Evolutionary conservation across 2,113 vertebrate species (phyloP), one percentile per base, ranked within the genome.

Genomic region (Tricholaema leucomelas): DNA sequence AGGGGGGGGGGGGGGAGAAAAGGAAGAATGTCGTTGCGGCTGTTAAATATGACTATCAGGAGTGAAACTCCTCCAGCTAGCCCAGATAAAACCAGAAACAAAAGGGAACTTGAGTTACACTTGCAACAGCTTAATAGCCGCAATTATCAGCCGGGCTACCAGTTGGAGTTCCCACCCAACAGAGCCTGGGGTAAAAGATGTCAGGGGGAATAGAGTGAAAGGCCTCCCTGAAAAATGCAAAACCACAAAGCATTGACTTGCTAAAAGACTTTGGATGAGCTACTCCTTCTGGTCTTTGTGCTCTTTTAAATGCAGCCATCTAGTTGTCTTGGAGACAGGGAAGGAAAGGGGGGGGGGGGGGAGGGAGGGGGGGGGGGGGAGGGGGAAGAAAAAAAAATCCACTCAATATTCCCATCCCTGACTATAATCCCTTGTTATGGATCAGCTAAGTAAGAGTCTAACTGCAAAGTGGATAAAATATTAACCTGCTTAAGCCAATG

Each of bases 1-100:
- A 23, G 46, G 20, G 19, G 19, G 8, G 12, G 23, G 23, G 10
- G 11, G 46, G 12, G 9, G 12, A 12, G 42, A 16, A 16, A 95
- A 78, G 75, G 82, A 91, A 96, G 74, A 81, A 42, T 84, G 96
- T 94, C 95, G 88, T 94, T 95, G 92, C 93, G 94, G 92, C 95
- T 98, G 98, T 98, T 95, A 97, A 85, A 96, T 95, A 88, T 92
- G 54, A 87, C 88, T 96, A 95, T 98, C 97, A 98, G 98, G 96
- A 97, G 96, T 92, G 95, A 97, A 98, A 97, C 96, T 98, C 97
- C 97, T 97, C 87, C 95, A 98, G 94, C 93, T 96, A 79, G 97
- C 97, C 90, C 94, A 98, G 97, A 98, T 96, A 97, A 98, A 98
- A 95, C 93, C 96, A 97, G 97, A 98, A 98, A 98, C 97, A 97